Conservation (phyloP, 2,797 vertebrate species). For the Cossypha caffra region DNA sequence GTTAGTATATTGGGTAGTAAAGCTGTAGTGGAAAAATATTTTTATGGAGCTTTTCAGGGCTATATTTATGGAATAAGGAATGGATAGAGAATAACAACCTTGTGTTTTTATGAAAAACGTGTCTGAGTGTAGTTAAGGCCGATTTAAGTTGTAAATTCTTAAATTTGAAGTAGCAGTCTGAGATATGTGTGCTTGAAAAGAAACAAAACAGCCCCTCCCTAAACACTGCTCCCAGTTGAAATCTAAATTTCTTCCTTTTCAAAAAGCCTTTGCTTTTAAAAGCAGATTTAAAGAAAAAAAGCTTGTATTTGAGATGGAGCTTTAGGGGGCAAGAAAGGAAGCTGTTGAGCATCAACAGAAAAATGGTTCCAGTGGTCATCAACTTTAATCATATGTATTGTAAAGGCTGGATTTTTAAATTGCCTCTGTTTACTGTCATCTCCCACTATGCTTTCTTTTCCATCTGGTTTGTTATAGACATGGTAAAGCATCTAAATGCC, state of each 20-base stretch:
- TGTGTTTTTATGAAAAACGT: constrained; percentile 14
- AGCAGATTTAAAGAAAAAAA: background rate
- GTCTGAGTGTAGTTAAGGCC: constrained; percentile 7
- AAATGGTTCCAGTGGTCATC: constrained; percentile 32
- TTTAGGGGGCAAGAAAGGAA: constrained; percentile 11
- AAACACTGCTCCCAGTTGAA: background rate
- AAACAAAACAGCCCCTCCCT: background rate
- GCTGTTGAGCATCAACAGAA: constrained; percentile 4
- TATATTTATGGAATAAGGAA: constrained; percentile 13
- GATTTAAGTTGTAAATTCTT: constrained; percentile 20
- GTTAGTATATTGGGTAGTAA: constrained; percentile 43
- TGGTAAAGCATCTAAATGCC: constrained; percentile 20
- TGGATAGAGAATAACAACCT: constrained; percentile 10
- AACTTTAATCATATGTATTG: background rate
- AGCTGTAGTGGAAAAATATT: constrained; percentile 38
- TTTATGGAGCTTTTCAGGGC: constrained; percentile 31
- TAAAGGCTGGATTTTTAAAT: constrained; percentile 42
- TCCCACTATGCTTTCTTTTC: constrained; percentile 63
- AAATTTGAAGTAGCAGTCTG: background rate
- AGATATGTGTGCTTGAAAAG: background rate
- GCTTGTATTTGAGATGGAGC: background rate
- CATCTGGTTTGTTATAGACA: constrained; percentile 25
- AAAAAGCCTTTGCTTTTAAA: constrained; percentile 12
- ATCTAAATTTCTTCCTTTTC: background rate
- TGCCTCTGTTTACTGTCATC: constrained; percentile 58